These are phyloP conservation scores for Eretmochelys imbricata DNA, from an alignment of 2,113 vertebrate species.

Conservation along the genomic window DNA sequence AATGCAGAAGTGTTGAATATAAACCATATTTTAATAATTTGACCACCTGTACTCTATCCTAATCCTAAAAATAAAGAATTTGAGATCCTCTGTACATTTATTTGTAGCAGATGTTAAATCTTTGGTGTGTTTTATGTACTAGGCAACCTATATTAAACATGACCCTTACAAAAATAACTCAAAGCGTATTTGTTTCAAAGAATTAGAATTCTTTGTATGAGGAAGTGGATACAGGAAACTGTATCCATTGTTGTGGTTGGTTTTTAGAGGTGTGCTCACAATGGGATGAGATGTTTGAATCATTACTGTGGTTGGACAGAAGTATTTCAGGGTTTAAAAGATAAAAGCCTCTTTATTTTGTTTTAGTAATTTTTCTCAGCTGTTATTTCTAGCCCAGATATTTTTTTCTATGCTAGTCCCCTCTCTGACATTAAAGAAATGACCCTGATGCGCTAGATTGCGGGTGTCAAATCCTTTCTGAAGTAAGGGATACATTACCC, in stretches of 20 bases:
- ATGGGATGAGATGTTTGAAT: not conserved
- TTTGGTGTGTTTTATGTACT: constrained; percentile 43
- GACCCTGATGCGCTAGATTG: constrained; percentile 16
- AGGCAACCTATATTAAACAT: constrained; percentile 39
- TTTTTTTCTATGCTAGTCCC: not conserved
- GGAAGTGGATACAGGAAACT: constrained; percentile 51
- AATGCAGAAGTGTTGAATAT: constrained; percentile 35
- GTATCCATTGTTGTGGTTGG: constrained; percentile 48
- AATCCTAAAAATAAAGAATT: constrained; percentile 67
- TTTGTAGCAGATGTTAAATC: constrained; percentile 73
- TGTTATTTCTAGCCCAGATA: not conserved
- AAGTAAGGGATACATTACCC: constrained; percentile 11
- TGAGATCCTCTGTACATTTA: constrained; percentile 58
- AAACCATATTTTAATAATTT: constrained; percentile 73
- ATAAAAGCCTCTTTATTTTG: constrained; percentile 31
- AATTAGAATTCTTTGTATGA: not conserved
- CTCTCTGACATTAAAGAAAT: not conserved
- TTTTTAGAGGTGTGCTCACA: constrained; percentile 60
- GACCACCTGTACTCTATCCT: constrained; percentile 71
- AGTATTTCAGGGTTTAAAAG: constrained; percentile 34
- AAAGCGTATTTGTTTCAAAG: constrained; percentile 67
- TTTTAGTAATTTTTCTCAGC: constrained; percentile 22
- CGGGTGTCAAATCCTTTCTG: not conserved
- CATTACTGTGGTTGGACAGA: constrained; percentile 25
- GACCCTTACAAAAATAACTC: constrained; percentile 52